Base-by-base conservation (phyloP, 2,113 vertebrate species). In the Podilymbus podiceps region DNA sequence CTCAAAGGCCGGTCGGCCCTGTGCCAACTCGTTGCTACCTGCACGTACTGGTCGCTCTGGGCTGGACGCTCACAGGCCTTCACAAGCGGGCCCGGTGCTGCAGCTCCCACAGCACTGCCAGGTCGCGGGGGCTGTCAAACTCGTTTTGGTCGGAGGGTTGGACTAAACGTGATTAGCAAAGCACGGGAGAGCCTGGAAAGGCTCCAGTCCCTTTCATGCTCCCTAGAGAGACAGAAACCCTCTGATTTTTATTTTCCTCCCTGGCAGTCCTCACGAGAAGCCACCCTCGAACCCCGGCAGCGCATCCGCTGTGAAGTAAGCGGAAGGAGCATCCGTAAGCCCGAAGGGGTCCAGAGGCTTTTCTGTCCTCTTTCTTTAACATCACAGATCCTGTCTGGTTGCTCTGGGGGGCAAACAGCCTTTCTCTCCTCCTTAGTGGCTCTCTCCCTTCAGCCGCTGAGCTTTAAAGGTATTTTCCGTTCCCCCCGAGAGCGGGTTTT, bases 381-480 rank as follows among this genome's bases (percentile, higher is more conserved):
- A 3, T 5, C 5, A 1, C 18, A 3, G 76, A 5, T 6, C 1
- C 2, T 0, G 24, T 5, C 5, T 3, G 15, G 64, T 23, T 25
- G 38, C 31, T 28, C 31, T 42, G 2, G 12, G n/a, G 49, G 21
- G 38, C 31, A 24, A 33, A 14, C 27, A 17, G 40, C 15, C 22
- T 50, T n/a, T 5, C 13, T 8, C 7, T 6, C 4, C 46, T 38
- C 28, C 49, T 22, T 28, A 2, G 42, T 25, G 15, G 1, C 38
- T 44, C 27, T 30, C 33, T 30, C 23, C 59, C n/a, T 42, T 21
- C 44, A 4, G 33, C 3, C 17, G 31, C 3, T 11, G 35, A 31
- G 30, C 30, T 15, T 10, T 3, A 2, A 9, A 35, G 35, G 31
- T 33, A 6, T 33, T 49, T 46, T 3, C 4, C 3, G 11, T 20